Conservation (phyloP, 2,888 invertebrate genomes). For the Thymelicus acteon region DNA sequence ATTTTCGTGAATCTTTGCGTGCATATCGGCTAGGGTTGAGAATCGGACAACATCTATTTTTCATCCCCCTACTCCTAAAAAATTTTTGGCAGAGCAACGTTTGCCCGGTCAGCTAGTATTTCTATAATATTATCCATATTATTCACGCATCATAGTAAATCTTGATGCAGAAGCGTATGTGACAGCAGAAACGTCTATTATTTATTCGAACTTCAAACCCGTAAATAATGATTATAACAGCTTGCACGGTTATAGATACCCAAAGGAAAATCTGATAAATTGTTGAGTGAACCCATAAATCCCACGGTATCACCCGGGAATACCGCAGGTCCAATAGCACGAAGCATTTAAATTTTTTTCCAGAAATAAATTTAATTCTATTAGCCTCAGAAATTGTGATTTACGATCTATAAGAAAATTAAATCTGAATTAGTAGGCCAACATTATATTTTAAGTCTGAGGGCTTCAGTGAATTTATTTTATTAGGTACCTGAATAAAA, state of each 20-base stretch:
- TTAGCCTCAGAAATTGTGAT: constrained; percentile 32
- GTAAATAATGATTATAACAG: constrained; percentile 1
- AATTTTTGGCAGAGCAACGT: too few relatives aligned
- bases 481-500: neutral
- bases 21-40: too few relatives aligned
- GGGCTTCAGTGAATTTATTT: neutral
- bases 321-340: constrained; percentile 16
- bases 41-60: too few relatives aligned
- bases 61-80: too few relatives aligned
- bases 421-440: constrained; percentile 21
- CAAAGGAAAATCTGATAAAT: constrained; percentile 6
- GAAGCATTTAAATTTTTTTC: constrained; percentile 24
- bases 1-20: too few relatives aligned
- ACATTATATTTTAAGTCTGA: constrained; percentile 3
- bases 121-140: too few relatives aligned
- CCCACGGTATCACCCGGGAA: constrained; percentile 13
- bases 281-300: constrained; percentile 13
- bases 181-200: too few relatives aligned
- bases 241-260: neutral
- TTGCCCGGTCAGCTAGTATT: too few relatives aligned
- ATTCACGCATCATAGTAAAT: too few relatives aligned
- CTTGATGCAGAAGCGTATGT: too few relatives aligned
- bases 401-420: constrained; percentile 35
- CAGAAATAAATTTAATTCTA: constrained; percentile 27
- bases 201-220: neutral